A percentile compares a stretch with the other conserved stretches of the same genome.
These are phyloP conservation scores for Xestia rhomboidea DNA, from an alignment of 2,888 invertebrate genomes.

Conservation along the genomic window DNA sequence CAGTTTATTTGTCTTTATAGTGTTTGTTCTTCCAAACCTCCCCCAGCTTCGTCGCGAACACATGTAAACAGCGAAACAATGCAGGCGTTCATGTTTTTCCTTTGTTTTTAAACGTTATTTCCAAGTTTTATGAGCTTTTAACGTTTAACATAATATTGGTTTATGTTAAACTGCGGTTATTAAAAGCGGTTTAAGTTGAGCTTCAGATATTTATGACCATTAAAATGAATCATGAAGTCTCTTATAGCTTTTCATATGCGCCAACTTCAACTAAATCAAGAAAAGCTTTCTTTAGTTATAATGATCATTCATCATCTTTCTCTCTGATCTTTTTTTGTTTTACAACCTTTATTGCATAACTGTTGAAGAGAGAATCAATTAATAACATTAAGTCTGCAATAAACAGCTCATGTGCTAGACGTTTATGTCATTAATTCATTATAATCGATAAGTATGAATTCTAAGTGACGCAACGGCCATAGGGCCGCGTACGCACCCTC, in stretches of 20 bases:
- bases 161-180: constrained; percentile 26
- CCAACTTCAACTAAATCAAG: neutral
- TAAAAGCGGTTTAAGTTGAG: constrained; percentile 11
- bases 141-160: constrained; percentile 50
- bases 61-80: constrained; percentile 65
- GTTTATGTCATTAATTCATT: constrained; percentile 80
- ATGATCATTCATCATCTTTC: neutral
- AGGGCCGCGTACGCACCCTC: constrained; percentile 80
- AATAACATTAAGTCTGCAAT: constrained; percentile 26
- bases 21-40: constrained; percentile 58
- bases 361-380: neutral
- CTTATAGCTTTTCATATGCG: neutral
- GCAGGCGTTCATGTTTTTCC: constrained; percentile 44
- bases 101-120: constrained; percentile 38
- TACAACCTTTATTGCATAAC: neutral
- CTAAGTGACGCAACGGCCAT: constrained; percentile 84
- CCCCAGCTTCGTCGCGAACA: constrained; percentile 46
- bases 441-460: constrained; percentile 85
- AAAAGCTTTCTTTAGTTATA: neutral
- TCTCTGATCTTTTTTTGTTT: neutral
- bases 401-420: constrained; percentile 52
- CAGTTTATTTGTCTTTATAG: constrained; percentile 60
- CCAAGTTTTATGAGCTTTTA: constrained; percentile 56
- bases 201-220: neutral
- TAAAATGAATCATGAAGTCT: neutral